Conservation (phyloP, 2,797 vertebrate species). For the Hafferia zeledoni region DNA sequence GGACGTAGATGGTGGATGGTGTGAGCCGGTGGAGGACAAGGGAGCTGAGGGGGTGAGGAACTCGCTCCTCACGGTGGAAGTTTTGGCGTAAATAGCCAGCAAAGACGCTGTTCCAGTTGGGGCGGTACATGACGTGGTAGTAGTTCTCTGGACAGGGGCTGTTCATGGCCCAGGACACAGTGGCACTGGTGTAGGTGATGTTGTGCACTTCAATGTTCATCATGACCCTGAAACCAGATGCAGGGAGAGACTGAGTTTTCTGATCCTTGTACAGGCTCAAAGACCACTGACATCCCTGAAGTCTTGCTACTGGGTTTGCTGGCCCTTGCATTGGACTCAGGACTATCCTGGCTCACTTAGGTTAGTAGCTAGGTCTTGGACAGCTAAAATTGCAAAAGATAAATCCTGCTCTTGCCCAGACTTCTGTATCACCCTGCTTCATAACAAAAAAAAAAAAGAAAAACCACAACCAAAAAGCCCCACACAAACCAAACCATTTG, state of each 20-base stretch:
- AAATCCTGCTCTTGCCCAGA: not conserved
- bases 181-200: constrained; percentile 71
- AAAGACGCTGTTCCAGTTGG: constrained; percentile 77
- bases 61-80: constrained; percentile 74
- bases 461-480: not conserved
- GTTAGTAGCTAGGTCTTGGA: not conserved
- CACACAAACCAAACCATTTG: not conserved
- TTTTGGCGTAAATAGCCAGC: constrained; percentile 70
- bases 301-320: not conserved
- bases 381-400: not conserved
- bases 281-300: not conserved
- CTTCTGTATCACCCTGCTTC: not conserved
- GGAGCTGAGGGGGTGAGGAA: constrained; percentile 71
- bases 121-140: constrained; percentile 77
- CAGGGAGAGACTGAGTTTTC: constrained; percentile 16
- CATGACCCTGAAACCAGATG: constrained; percentile 61
- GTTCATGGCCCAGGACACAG: constrained; percentile 69
- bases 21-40: constrained; percentile 68
- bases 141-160: constrained; percentile 76
- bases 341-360: not conserved
- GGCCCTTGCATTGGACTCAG: not conserved
- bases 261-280: rapidly evolving
- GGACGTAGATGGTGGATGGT: constrained; percentile 74
- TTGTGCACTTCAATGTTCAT: constrained; percentile 79
- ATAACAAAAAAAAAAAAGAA: not conserved